These are phyloP conservation scores for Esox masquinongy DNA, from an alignment of 2,797 vertebrate species.

Conservation along the genomic window DNA sequence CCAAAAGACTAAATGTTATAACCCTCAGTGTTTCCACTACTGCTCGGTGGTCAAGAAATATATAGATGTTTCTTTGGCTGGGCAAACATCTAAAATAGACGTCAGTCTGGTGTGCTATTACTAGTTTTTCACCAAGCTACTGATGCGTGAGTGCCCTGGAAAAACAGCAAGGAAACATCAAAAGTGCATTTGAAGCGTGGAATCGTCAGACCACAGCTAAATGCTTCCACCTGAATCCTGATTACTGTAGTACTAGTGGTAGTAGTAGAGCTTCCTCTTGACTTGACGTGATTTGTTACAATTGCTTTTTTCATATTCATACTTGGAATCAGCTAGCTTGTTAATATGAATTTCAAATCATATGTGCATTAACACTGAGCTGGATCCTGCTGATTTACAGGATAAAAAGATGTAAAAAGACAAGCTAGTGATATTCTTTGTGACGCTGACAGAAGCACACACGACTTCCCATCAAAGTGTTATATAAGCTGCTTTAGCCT, in stretches of 20 bases:
- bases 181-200: conserved; percentile 73
- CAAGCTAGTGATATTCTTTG: neutral
- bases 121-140: conserved; percentile 71
- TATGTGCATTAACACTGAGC: conserved; percentile 21
- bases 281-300: conserved; percentile 7
- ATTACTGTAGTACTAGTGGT: conserved; percentile 38
- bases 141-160: conserved; percentile 75
- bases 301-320: conserved; percentile 18
- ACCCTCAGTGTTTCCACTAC: no score
- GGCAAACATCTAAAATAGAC: no score
- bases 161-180: conserved; percentile 73
- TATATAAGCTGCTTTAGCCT: conserved; percentile 43
- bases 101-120: no score
- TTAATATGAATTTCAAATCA: conserved; percentile 1
- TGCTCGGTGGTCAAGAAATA: no score
- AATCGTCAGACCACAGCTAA: conserved; percentile 68
- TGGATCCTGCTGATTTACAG: conserved; percentile 3
- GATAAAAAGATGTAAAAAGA: neutral
- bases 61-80: no score
- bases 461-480: conserved; percentile 36
- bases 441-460: conserved; percentile 12
- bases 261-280: conserved; percentile 16
- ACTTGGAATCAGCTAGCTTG: neutral
- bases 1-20: no score
- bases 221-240: conserved; percentile 72